These are phyloP conservation scores for Drosophila orosa DNA, from an alignment of 1,140 invertebrate species.

Conservation along the genomic window DNA sequence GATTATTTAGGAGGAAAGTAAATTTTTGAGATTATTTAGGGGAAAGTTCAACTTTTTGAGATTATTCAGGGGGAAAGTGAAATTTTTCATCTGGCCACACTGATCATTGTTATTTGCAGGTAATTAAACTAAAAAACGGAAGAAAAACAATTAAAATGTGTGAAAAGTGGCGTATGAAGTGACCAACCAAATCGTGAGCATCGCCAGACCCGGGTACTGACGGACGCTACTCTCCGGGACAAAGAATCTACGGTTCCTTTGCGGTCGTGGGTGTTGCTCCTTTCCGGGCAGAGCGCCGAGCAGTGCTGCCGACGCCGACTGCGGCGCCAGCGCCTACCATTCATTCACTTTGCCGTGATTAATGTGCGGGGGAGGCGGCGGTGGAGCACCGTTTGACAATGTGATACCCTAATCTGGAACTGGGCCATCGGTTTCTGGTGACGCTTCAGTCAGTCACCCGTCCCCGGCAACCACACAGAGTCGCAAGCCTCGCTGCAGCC, in stretches of 20 bases:
- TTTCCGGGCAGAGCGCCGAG: slow-evolving; percentile 28
- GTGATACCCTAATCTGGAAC: slow-evolving; percentile 38
- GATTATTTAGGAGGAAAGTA: too few species aligned
- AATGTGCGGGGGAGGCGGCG: slow-evolving; percentile 30
- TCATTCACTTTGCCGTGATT: slow-evolving; percentile 54
- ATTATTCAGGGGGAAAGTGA: too few species aligned
- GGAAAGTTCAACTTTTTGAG: too few species aligned
- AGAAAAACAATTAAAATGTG: slow-evolving; percentile 44
- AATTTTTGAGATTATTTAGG: too few species aligned
- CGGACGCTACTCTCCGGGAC: background rate
- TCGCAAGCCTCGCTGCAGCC: slow-evolving; percentile 31
- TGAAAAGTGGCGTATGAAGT: slow-evolving; percentile 30
- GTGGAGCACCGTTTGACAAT: slow-evolving; percentile 30
- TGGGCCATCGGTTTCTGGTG: slow-evolving; percentile 41
- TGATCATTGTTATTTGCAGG: too few species aligned
- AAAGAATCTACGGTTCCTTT: background rate
- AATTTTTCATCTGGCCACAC: too few species aligned
- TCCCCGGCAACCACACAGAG: slow-evolving; percentile 14
- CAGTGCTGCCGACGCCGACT: slow-evolving; percentile 30
- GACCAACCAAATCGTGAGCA: background rate
- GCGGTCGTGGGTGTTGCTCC: slow-evolving; percentile 45
- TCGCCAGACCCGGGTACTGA: background rate
- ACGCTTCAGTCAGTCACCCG: slow-evolving; percentile 6
- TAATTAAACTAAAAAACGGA: slow-evolving; percentile 40
- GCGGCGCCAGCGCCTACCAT: slow-evolving; percentile 31